Conservation (phyloP, 2,797 vertebrate species). For the Brachyrhaphis roseni region DNA sequence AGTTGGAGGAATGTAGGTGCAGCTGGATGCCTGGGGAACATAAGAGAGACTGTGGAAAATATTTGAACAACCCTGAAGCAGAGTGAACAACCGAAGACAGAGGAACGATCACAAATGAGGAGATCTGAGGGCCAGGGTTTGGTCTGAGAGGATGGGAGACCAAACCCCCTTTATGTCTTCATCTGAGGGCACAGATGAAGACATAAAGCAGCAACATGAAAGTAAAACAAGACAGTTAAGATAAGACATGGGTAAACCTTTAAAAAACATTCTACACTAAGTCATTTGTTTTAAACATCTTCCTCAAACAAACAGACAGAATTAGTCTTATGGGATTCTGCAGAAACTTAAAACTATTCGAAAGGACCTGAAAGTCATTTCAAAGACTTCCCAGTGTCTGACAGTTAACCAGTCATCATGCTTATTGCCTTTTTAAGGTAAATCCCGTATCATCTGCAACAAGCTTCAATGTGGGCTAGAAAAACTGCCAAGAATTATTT, state of each 20-base stretch:
- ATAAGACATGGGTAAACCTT: slow-evolving; percentile 35
- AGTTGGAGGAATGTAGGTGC: slow-evolving; percentile 28
- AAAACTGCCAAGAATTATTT: slow-evolving; percentile 17
- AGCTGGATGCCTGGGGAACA: slow-evolving; percentile 41
- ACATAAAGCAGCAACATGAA: slow-evolving; percentile 33
- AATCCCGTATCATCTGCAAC: not conserved
- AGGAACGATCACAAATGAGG: slow-evolving; percentile 49
- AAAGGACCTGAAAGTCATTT: slow-evolving; percentile 39
- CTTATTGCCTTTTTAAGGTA: slow-evolving; percentile 14
- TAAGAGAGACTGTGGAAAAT: slow-evolving; percentile 34
- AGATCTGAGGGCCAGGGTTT: slow-evolving; percentile 27
- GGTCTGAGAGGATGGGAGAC: slow-evolving; percentile 23
- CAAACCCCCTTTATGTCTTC: too few relatives aligned
- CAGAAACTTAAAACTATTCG: slow-evolving; percentile 30
- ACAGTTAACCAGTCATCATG: slow-evolving; percentile 5
- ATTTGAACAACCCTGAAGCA: slow-evolving; percentile 28
- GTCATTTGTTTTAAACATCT: slow-evolving; percentile 42
- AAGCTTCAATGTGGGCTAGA: slow-evolving; percentile 16
- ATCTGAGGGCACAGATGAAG: not conserved
- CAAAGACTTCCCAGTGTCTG: slow-evolving; percentile 18
- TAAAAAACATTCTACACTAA: slow-evolving; percentile 23
- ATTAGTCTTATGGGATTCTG: slow-evolving; percentile 33
- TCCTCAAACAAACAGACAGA: slow-evolving; percentile 23
- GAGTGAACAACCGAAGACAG: slow-evolving; percentile 51
- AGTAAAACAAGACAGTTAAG: slow-evolving; percentile 24